Conservation (phyloP, 37 sponge, comb jelly and placozoan species). For the Eunapius fragilis region DNA sequence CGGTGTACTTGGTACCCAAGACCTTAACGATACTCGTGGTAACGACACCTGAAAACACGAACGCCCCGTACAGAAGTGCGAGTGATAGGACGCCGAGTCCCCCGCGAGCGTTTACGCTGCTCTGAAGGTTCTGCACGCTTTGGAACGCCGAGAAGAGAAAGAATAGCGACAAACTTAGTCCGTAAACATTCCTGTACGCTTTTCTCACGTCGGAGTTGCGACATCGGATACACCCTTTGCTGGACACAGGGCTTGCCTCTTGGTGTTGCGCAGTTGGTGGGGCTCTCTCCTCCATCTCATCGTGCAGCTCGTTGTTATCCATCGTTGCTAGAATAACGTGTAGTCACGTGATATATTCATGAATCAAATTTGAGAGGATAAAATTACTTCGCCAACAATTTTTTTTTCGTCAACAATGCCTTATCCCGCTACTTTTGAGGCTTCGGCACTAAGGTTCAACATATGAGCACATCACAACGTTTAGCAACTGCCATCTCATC, state of each 20-base stretch:
- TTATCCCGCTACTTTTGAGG: too few relatives aligned
- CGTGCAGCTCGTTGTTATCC: too few relatives aligned
- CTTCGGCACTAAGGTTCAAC: too few relatives aligned
- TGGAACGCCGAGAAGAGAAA: conserved; percentile 45
- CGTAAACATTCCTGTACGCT: conserved; percentile 37
- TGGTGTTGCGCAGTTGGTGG: background rate
- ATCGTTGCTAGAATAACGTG: too few relatives aligned
- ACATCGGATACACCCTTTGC: background rate
- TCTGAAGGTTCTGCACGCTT: conserved; percentile 60
- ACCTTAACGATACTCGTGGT: conserved; percentile 26
- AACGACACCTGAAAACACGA: conserved; percentile 31
- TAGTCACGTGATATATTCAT: too few relatives aligned
- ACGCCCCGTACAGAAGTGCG: conserved; percentile 29
- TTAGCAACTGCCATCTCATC: too few relatives aligned
- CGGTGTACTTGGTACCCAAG: conserved; percentile 40
- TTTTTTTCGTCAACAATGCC: too few relatives aligned
- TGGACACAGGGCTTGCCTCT: background rate
- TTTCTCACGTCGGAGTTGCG: background rate
- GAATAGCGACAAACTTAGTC: conserved; percentile 22
- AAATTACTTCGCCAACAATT: too few relatives aligned
- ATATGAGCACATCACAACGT: too few relatives aligned
- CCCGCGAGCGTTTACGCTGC: conserved; percentile 30
- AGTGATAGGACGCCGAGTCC: conserved; percentile 55
- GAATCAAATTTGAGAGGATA: too few relatives aligned
- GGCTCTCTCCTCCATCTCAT: background rate